Evolutionary conservation across 2,113 vertebrate species (phyloP).

Genomic region (Trichomycterus rosablanca): DNA sequence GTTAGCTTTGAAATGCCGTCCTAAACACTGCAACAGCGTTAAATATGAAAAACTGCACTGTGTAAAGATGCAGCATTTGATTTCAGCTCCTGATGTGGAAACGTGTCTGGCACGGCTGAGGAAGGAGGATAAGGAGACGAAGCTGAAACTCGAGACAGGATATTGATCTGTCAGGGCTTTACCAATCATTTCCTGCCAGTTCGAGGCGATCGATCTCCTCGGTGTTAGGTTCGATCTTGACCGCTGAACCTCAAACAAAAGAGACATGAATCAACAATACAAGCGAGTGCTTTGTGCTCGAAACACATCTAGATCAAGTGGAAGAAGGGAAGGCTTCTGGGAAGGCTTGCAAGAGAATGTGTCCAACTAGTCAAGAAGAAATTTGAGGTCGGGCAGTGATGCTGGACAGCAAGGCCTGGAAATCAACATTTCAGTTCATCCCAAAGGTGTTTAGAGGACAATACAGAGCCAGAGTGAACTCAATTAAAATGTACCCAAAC

Average conservation of each 20-base stretch:
- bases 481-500: too few relatives aligned
- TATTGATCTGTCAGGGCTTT: constrained; percentile 33
- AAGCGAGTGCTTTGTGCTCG: constrained; percentile 5
- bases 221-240: constrained; percentile 24
- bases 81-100: constrained; percentile 1
- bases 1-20: constrained; percentile 20
- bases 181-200: constrained; percentile 45
- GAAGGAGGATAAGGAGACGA: constrained; percentile 4
- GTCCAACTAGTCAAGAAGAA: too few relatives aligned
- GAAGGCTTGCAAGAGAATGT: too few relatives aligned
- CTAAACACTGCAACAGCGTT: constrained; percentile 10
- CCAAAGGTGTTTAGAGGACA: too few relatives aligned
- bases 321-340: too few relatives aligned
- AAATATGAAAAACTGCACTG: constrained; percentile 28
- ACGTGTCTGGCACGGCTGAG: constrained; percentile 5
- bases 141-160: constrained; percentile 18
- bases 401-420: too few relatives aligned
- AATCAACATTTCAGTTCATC: too few relatives aligned
- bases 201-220: constrained; percentile 29
- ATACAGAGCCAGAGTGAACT: too few relatives aligned
- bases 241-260: constrained; percentile 40
- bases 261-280: constrained; percentile 23
- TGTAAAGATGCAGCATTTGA: constrained; percentile 16
- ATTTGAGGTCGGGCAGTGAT: too few relatives aligned
- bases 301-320: neutral